Evolutionary conservation across 2,888 invertebrate genomes (phyloP), one percentile per base, ranked within the genome.

Genomic region (Sphaerophoria taeniata): DNA sequence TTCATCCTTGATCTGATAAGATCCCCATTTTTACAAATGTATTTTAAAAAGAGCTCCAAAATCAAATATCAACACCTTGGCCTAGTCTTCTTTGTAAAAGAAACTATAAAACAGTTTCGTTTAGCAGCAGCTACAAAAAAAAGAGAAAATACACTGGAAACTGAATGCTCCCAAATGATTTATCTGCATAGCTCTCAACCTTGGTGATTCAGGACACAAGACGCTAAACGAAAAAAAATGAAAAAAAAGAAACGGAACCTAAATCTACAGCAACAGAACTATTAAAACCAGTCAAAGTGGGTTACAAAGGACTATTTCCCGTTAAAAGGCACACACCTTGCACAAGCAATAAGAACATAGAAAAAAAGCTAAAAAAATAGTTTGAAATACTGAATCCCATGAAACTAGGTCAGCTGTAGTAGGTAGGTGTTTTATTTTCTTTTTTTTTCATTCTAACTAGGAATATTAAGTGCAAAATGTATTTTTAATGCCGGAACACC

Each of bases 361-460:
- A 33, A 24, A 34, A 12, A 47, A 45, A 56, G 51, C 70, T 9
- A 43, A 9, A 9, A 9, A 39, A 9, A 51, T 6, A 53, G 51
- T 7, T 53, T 12, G 34, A 11, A 61, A 51, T 24, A 43, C 24
- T 43, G 43, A 60, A 43, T 60, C 39, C 53, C 31, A 33, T 45
- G 12, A 31, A 83, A 74, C 58, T 65, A 74, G 70, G 83, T 74
- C 74, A 78, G n/a, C 34, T 63, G 63, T 24, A n/a, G n/a, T n/a
- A n/a, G n/a, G n/a, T n/a, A 58, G 74, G 70, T 65, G 63, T 63
- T 53, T 16, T 16, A 12, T 16, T 47, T 47, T 58, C 33, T 60
- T 58, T 36, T 51, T 53, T 73, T 49, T 58, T 55, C 56, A 73
- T 58, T 70, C 24, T 51, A 11, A 33, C 49, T 31, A 24, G 24